These are phyloP conservation scores for Mythimna lalbum DNA, from an alignment of 2,888 invertebrate genomes.

Conservation along the genomic window DNA sequence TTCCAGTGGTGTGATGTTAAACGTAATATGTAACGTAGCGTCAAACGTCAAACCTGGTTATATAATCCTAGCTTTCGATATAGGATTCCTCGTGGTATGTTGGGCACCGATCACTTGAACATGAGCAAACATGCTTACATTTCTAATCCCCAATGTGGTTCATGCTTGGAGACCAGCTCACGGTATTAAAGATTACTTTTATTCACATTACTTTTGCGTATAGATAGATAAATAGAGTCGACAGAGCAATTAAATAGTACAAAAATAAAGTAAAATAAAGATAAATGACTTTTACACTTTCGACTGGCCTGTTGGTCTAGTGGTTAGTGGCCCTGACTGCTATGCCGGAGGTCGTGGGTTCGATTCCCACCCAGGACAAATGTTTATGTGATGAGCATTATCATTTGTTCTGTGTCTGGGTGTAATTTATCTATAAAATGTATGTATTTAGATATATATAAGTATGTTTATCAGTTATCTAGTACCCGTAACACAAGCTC, in stretches of 20 bases:
- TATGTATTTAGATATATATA: too few species aligned
- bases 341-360: too few species aligned
- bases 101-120: conserved; percentile 52
- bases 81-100: conserved; percentile 40
- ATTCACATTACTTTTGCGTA: conserved; percentile 13
- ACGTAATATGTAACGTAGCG: conserved; percentile 24
- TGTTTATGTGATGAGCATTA: too few species aligned
- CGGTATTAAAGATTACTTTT: conserved; percentile 35
- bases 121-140: conserved; percentile 57
- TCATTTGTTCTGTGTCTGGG: too few species aligned
- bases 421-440: too few species aligned
- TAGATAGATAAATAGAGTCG: not conserved
- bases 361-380: too few species aligned
- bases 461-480: too few species aligned
- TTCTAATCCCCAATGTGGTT: conserved; percentile 54
- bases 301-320: too few species aligned
- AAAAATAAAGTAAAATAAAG: not conserved
- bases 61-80: conserved; percentile 31
- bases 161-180: conserved; percentile 37
- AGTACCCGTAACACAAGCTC: too few species aligned
- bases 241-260: not conserved
- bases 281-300: too few species aligned
- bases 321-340: too few species aligned
- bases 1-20: not conserved
- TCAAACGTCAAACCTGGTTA: conserved; percentile 24